Evolutionary conservation across 1,140 invertebrate species (phyloP), one percentile per base, ranked within the genome.

Genomic region (Holcopasites calliopsidis): DNA sequence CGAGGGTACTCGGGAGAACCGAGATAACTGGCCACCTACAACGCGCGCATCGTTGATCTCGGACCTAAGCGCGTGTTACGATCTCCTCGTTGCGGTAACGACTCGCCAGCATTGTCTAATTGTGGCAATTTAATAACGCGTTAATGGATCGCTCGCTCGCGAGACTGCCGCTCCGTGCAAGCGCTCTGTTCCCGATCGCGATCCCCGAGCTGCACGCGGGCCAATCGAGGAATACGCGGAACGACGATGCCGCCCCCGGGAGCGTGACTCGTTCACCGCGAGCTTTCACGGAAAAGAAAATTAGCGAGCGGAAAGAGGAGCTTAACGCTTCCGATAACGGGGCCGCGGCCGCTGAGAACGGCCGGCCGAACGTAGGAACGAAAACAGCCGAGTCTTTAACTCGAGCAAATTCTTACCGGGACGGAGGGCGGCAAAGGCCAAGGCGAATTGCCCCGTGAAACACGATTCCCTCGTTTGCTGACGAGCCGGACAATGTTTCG

Each of bases 381-480:
- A n/a, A n/a, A n/a, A n/a, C n/a, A n/a, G n/a, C 68, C n/a, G 57
- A 40, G 55, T 23, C 10, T 33, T 61, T 50, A 66, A 28, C 50
- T 61, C 23, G 58, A 42, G 35, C 65, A 50, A 60, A 38, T 64
- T 64, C 42, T n/a, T n/a, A 35, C 44, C 23, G 55, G 21, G 50
- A 57, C 35, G 50, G 50, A 40, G 18, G 42, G 33, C 65, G 60
- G 68, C 74, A 89, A 87, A 89, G 87, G 87, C 88, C 89, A 90
- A 89, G 88, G 88, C 80, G 74, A 87, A 70, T 71, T 81, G 61
- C 73, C 77, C 76, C 77, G 80, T 61, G 79, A 80, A 87, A 84
- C 78, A 44, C 61, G 83, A 86, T 42, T 55, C 74, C 52, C 28
- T 10, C 35, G 8, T 13, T 28, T 35, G 38, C 2, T 23, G 13